Conservation (phyloP, 2,113 vertebrate species). For the Halcyon malimbica region DNA sequence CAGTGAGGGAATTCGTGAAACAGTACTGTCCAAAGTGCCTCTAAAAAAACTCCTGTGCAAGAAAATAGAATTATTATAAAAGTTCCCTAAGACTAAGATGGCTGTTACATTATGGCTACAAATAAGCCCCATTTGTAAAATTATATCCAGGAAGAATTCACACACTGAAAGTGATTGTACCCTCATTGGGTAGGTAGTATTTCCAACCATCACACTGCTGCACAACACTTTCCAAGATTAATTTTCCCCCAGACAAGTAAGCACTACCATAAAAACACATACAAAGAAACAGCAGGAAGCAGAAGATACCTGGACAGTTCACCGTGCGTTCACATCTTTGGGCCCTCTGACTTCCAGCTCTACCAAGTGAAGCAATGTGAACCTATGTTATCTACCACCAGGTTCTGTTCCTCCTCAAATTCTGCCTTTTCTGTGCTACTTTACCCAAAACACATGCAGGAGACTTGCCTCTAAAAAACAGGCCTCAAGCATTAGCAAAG, state of each 20-base stretch:
- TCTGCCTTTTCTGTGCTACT: not conserved
- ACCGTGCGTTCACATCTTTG: not conserved
- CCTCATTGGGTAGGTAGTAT: not conserved
- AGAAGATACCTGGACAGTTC: not conserved
- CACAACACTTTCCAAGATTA: not conserved
- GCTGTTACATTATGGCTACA: not conserved
- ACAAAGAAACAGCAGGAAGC: not conserved
- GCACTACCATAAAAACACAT: not conserved
- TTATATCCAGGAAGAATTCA: not conserved
- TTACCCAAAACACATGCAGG: not conserved
- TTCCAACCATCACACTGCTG: not conserved
- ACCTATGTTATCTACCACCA: not conserved
- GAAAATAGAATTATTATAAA: not conserved
- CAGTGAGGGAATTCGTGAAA: not conserved
- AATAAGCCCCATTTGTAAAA: not conserved
- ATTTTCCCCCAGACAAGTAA: not conserved
- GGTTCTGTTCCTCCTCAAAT: not conserved
- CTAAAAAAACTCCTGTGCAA: not conserved
- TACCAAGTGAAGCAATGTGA: not conserved
- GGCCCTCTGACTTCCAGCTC: not conserved
- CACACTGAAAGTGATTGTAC: not conserved
- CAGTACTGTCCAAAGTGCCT: not conserved
- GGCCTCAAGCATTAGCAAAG: not conserved
- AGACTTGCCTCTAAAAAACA: not conserved
- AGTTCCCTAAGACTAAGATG: not conserved